Conservation (phyloP, 1,140 invertebrate genomes). For the Zaprionus kolodkinae region DNA sequence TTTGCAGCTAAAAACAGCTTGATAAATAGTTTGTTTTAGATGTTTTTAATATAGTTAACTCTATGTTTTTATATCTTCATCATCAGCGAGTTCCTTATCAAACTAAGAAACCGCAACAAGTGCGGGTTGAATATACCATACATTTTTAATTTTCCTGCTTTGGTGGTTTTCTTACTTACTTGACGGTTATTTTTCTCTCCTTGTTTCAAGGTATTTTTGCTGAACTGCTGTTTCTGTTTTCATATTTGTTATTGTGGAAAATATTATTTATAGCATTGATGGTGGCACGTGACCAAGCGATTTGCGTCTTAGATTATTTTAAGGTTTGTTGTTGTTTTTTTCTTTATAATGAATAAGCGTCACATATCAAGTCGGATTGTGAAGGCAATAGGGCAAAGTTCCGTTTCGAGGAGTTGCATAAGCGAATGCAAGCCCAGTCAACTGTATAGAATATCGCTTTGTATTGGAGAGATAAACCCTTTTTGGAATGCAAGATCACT, state of each 20-base stretch:
- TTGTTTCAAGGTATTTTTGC: constrained; percentile 28
- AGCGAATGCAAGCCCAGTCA: constrained; percentile 1
- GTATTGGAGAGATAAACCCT: too few species aligned
- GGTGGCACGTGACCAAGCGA: constrained; percentile 65
- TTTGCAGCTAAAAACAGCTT: too few species aligned
- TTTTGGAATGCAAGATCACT: too few species aligned
- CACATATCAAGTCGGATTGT: constrained; percentile 15
- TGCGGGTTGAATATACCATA: not conserved
- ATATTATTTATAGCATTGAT: constrained; percentile 46
- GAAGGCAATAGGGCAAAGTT: constrained; percentile 15
- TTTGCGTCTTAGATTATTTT: constrained; percentile 59
- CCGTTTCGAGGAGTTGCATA: constrained; percentile 6
- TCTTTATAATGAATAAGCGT: constrained; percentile 40
- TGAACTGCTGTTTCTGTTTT: constrained; percentile 12
- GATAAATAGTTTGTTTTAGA: too few species aligned
- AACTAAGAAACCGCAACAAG: not conserved
- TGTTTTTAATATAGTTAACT: too few species aligned
- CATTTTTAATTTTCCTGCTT: not conserved
- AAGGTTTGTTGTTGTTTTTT: not conserved
- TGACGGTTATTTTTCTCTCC: constrained; percentile 10
- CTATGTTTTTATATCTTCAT: too few species aligned
- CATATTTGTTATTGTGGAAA: constrained; percentile 27
- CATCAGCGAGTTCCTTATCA: too few species aligned
- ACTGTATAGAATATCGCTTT: too few species aligned
- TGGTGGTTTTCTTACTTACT: not conserved